Conservation (phyloP, 2,797 vertebrate genomes). For the Melanotaenia pygmaea region DNA sequence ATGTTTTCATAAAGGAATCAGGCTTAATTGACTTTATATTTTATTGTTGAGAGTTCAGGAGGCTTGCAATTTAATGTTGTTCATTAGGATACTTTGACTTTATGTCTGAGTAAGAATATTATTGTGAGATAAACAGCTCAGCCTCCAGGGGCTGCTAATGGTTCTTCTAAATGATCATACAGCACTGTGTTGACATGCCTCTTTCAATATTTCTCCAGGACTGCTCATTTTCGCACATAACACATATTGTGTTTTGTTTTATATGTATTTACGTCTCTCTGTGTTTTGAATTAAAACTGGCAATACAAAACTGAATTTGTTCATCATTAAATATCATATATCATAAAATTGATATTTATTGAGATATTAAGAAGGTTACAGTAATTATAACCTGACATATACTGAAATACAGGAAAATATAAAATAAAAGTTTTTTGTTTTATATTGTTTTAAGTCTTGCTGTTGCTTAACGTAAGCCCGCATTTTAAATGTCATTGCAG, state of each 20-base stretch:
- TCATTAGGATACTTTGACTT: not conserved
- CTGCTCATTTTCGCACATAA: not conserved
- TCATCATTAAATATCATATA: too few relatives aligned
- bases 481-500: constrained; percentile 47
- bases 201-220: not conserved
- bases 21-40: not conserved
- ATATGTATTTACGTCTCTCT: not conserved
- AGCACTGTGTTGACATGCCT: not conserved
- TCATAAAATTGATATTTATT: not conserved
- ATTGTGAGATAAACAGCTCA: not conserved
- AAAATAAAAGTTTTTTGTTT: not conserved
- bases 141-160: constrained; percentile 1
- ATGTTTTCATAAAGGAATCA: not conserved
- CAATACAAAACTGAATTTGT: too few relatives aligned
- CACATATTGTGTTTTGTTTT: not conserved
- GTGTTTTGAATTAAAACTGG: not conserved
- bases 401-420: not conserved
- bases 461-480: not conserved
- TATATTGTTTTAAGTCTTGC: not conserved
- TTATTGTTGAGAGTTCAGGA: too few relatives aligned
- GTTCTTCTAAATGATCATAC: not conserved
- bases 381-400: not conserved
- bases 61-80: not conserved
- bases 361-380: not conserved
- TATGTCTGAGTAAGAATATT: not conserved